Evolutionary conservation across 2,888 invertebrate species (phyloP), one percentile per base, ranked within the genome.

Genomic region (Cataglyphis livida): DNA sequence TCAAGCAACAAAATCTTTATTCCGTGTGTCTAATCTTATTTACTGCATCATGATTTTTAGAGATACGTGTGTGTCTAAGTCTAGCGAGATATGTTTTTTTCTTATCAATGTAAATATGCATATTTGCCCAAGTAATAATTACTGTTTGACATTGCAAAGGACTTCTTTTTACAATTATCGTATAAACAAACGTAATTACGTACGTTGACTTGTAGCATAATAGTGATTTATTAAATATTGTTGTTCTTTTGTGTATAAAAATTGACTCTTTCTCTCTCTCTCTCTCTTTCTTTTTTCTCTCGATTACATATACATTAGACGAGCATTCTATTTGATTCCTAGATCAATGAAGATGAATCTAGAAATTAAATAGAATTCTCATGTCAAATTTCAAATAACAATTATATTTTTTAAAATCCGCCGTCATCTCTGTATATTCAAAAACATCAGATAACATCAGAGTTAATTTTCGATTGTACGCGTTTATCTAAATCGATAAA

Each of bases 401-500:
- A 73, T 44, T 25, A 41, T 21, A 41, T 74, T 51, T 18, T 15
- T n/a, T 28, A 32, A 25, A 21, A 15, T 38, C 57, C 1, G 21
- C 1, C 61, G 12, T n/a, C 54, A 12, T 51, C 38, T 41, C 25
- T n/a, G n/a, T n/a, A 6, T 25, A 54, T 66, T 25, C 15, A 28
- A 76, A 7, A 65, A 59, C 54, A n/a, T 3, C 21, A 74, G 64
- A 74, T 62, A 74, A 54, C 25, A 21, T 12, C 15, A 18, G 12
- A 51, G 15, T 38, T n/a, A 76, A 12, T 21, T 51, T 48, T 62
- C 57, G 70, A 51, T 66, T 54, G 81, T 54, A 21, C 21, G 79
- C 87, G 75, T 89, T 85, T 89, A 84, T 79, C 54, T 57, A 79
- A 10, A 51, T 48, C 76, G 90, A 89, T 89, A 89, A 89, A 88